Base-by-base conservation (phyloP, 2,888 invertebrate species). In the Camponotus fellah region DNA sequence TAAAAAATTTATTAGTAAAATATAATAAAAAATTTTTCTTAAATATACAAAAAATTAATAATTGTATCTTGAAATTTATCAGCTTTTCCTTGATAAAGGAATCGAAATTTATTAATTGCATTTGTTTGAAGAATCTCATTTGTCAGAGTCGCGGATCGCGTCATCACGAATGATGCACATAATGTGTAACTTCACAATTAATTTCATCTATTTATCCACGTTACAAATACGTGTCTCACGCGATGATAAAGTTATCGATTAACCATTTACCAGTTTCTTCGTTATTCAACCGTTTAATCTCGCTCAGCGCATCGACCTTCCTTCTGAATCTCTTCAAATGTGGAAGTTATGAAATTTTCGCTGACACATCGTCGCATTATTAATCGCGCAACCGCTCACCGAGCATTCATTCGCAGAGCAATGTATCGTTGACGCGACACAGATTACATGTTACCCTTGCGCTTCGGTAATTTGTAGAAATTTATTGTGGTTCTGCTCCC, bases 321-420 rank as follows among this genome's bases (percentile, higher is more conserved):
- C 71, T 79, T 46, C 46, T 49, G 60, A 14, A 60, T 72, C 46
- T 49, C 34, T n/a, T 62, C 46, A 37, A 72, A 60, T 71, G 46
- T 71, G 37, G 17, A 66, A 82, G 66, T 76, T 82, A 76, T 77
- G 82, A 82, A 82, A 82, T 82, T 77, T 72, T 37, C 62, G 60
- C 60, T 60, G 79, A 71, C 79, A 71, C 17, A 26, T 26, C 72
- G 37, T 49, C 72, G 60, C 46, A 34, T 79, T 71, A 79, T 79
- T 79, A 79, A 79, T 79, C 46, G 68, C 68, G 32, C 56, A n/a
- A 56, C 43, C 43, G 21, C 12, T 58, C 43, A 68, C 32, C 43
- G 68, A 58, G 43, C 34, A 40, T 56, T 69, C 43, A 58, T 69
- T 58, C 32, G n/a, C 0, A n/a, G 37, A 2, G 77, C 37, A 60